A percentile compares a stretch with the other conserved stretches of the same genome.
Evolutionary conservation across 2,888 invertebrate genomes (phyloP).

Genomic region (Phasia obesa): DNA sequence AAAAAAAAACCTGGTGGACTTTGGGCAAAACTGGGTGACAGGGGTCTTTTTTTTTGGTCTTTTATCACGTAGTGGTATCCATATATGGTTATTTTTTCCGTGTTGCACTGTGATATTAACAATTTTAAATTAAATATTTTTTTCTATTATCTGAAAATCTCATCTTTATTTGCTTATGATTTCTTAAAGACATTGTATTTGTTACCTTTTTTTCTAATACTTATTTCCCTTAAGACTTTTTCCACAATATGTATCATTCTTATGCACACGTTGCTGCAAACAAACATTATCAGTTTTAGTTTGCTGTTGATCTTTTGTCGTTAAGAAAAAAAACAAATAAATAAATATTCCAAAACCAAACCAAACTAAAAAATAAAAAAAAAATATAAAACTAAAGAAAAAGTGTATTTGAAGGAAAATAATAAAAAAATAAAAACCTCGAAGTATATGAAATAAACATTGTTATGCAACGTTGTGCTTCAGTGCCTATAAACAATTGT

Average conservation of each 20-base stretch:
- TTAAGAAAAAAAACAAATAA: constrained; percentile 45
- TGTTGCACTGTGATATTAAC: too few relatives aligned
- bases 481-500: constrained; percentile 79
- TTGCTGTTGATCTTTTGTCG: constrained; percentile 52
- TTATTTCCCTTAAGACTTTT: constrained; percentile 37
- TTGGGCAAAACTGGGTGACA: too few relatives aligned
- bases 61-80: too few relatives aligned
- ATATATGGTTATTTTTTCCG: too few relatives aligned
- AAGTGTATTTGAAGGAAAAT: not conserved
- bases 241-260: constrained; percentile 59
- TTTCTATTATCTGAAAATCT: too few relatives aligned
- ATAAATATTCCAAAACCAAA: constrained; percentile 42
- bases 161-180: not conserved
- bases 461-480: constrained; percentile 74
- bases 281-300: constrained; percentile 64
- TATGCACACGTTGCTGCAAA: constrained; percentile 59
- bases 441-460: constrained; percentile 67
- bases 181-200: not conserved
- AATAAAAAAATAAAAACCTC: constrained; percentile 12
- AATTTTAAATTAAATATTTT: too few relatives aligned
- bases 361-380: not conserved
- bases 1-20: too few relatives aligned
- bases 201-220: not conserved
- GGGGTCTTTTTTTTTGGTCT: too few relatives aligned
- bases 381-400: constrained; percentile 35